Percentiles rank a stretch among this genome's conserved stretches.
Evolutionary conservation across 2,888 invertebrate species (phyloP).

Genomic region (Acleris sparsana): DNA sequence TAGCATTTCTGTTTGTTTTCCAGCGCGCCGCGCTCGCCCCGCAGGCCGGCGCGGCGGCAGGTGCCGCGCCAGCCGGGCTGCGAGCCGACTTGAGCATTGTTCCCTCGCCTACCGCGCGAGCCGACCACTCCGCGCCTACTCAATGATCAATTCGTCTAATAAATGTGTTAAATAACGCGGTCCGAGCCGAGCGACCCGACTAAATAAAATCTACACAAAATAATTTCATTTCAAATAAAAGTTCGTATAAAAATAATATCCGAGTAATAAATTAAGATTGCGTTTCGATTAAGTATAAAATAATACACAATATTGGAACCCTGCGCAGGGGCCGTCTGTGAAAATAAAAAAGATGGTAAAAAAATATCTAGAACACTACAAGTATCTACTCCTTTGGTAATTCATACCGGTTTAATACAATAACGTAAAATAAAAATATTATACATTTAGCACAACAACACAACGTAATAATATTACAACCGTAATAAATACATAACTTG

Average conservation of each 20-base stretch:
- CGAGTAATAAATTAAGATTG: constrained; percentile 44
- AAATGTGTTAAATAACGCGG: constrained; percentile 56
- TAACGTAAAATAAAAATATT: constrained; percentile 65
- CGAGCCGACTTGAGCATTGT: constrained; percentile 57
- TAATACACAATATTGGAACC: constrained; percentile 47
- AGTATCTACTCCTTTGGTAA: constrained; percentile 81
- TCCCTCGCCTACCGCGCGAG: constrained; percentile 64
- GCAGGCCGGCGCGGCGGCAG: no score
- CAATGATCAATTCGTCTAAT: constrained; percentile 61
- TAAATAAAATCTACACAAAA: constrained; percentile 48
- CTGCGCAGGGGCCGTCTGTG: constrained; percentile 48
- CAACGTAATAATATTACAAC: constrained; percentile 57
- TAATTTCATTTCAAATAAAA: constrained; percentile 52
- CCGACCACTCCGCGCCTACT: constrained; percentile 47
- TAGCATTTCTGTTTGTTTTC: constrained; percentile 45
- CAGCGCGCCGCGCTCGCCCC: constrained; percentile 43
- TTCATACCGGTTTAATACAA: constrained; percentile 76
- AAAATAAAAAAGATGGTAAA: constrained; percentile 52
- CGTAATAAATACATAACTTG: constrained; percentile 57
- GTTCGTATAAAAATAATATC: constrained; percentile 57
- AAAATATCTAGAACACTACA: constrained; percentile 73
- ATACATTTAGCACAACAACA: constrained; percentile 63
- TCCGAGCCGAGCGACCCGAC: constrained; percentile 45
- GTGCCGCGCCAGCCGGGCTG: constrained; percentile 40
- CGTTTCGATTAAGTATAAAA: constrained; percentile 41